Conservation (phyloP, 1,140 invertebrate species). For the Ostrea edulis region DNA sequence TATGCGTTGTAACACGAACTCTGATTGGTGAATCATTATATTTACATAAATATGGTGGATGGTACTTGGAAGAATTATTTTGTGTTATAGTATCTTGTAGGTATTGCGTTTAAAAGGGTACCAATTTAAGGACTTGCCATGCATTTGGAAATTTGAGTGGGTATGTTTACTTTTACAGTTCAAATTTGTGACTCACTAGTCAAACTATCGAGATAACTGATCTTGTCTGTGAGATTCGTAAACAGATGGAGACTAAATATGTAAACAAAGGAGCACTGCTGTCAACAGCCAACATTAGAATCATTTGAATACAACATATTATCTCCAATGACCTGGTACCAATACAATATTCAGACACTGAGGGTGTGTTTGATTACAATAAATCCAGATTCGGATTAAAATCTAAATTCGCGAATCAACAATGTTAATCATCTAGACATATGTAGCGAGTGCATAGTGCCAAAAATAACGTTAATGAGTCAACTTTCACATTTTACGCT, state of each 20-base stretch:
- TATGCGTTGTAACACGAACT: not conserved
- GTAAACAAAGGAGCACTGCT: not conserved
- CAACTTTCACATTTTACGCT: too few relatives aligned
- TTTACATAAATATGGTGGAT: slow-evolving; percentile 33
- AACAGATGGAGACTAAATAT: slow-evolving; percentile 15
- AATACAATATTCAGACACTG: too few relatives aligned
- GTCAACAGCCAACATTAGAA: not conserved
- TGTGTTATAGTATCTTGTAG: not conserved
- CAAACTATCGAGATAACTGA: not conserved
- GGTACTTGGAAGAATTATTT: not conserved
- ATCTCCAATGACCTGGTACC: too few relatives aligned
- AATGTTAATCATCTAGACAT: too few relatives aligned
- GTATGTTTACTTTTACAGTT: slow-evolving; percentile 1
- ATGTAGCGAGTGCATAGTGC: too few relatives aligned
- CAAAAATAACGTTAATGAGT: too few relatives aligned
- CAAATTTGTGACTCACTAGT: not conserved
- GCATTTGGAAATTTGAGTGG: not conserved
- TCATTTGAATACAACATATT: too few relatives aligned
- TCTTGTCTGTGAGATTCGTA: not conserved
- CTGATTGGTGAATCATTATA: slow-evolving; percentile 12
- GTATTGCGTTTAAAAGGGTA: not conserved
- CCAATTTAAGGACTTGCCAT: not conserved
- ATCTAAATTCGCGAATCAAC: too few relatives aligned
- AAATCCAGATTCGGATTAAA: too few relatives aligned
- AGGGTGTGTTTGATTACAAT: too few relatives aligned